Evolutionary conservation across 2,888 invertebrate genomes (phyloP), one percentile per base, ranked within the genome.

Genomic region (Lithosia quadra): DNA sequence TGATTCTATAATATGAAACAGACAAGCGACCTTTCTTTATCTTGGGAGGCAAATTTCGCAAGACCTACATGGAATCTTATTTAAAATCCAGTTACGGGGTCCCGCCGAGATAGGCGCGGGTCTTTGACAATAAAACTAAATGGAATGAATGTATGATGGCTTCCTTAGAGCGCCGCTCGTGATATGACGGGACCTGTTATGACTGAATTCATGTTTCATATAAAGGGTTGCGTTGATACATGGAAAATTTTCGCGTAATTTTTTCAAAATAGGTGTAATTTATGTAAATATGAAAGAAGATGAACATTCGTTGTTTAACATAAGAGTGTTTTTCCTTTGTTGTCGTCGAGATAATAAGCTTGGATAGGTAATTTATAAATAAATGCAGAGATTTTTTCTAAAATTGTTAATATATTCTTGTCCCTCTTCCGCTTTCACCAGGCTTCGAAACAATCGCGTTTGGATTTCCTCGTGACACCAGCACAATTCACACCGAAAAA

Each of bases 61-160:
- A 90, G 90, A 88, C 86, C 89, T 88, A 87, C 88, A 83, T 89
- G 90, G 88, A 92, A 94, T 93, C 94, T 94, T 94, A 95, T 95
- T 95, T 95, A 94, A 94, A 95, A 94, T 95, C 94, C 93, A 88
- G 94, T 95, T 94, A 94, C 89, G 90, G 90, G 85, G 87, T 85
- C 86, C 85, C 85, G 88, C 78, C 86, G 90, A 93, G 94, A 95
- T 94, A 94, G 93, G 94, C 93, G 90, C 92, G 92, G 94, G 92
- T 88, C 92, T 91, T 88, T 85, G 90, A 93, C 94, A 94, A 94
- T 95, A 95, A 94, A 95, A 95, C 94, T 93, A 94, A 95, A 94
- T 95, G 93, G 93, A 95, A 95, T 92, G 94, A 94, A 94, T 94
- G 92, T 88, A 89, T 90, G 92, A 92, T 91, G 90, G 91, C 90